Base-by-base conservation (phyloP, 2,113 vertebrate genomes). In the Pterocles burchelli region DNA sequence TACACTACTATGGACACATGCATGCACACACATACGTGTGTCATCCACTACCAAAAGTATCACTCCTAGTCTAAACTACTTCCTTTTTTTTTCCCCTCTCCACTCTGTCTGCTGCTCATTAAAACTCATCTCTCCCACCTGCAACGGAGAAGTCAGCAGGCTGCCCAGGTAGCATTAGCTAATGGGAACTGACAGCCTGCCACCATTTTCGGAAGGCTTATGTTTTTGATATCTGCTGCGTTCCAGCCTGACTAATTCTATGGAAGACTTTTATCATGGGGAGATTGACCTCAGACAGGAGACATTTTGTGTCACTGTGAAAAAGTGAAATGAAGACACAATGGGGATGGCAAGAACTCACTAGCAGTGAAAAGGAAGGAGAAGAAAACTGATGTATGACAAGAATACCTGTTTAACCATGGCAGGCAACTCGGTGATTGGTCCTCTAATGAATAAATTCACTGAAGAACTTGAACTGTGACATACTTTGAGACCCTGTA, bases 181-280 rank as follows among this genome's bases (percentile, higher is more conserved):
- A 96, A 96, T 66, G 92, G 80, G 95, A 92, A 81, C 58, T 92
- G 96, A 96, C 96, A 96, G 90, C 79, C 83, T 81, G 93, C 83
- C 90, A 93, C 79, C 51, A 3, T 84, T 94, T 95, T 94, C 79
- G 3, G 2, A 94, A 92, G 88, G 45, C 57, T 90, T 58, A 19
- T 1, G 4, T 75, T 90, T 86, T 90, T 94, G 83, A 90, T 93
- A 94, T 31, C 88, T 92, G 90, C 65, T 89, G 73, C 95, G 88
- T 96, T 92, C 80, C 92, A 92, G 86, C 54, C 73, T 92, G 90
- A 84, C 85, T 96, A 61, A 88, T 96, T 94, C 90, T 36, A 3
- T 14, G 49, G 75, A 88, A 75, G 79, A 78, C 90, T 96, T 95
- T 95, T 78, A 96, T 96, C 96, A 93, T 29, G 66, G 61, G 70